These are phyloP conservation scores for Aricia agestis DNA, from an alignment of 1,140 invertebrate species.

Conservation along the genomic window DNA sequence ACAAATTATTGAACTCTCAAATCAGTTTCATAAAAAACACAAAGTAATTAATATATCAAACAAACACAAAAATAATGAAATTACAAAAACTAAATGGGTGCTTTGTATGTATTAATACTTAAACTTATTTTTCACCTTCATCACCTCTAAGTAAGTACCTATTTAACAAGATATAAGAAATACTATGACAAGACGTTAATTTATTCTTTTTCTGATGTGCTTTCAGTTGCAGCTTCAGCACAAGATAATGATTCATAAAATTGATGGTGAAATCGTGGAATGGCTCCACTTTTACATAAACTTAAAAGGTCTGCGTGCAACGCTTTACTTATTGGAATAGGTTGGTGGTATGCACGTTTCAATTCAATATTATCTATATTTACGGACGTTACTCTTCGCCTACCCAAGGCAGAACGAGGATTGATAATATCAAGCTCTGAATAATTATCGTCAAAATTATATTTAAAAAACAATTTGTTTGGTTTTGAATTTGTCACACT, in stretches of 20 bases:
- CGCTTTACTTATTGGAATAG: background rate
- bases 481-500: slow-evolving; percentile 14
- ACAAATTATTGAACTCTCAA: too few relatives aligned
- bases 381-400: background rate
- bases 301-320: slow-evolving; percentile 23
- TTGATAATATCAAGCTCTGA: slow-evolving; percentile 20
- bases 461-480: slow-evolving; percentile 22
- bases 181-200: too few relatives aligned
- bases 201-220: background rate
- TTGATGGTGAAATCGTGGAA: background rate
- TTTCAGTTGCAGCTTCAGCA: background rate
- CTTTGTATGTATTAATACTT: too few relatives aligned
- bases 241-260: background rate
- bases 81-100: too few relatives aligned
- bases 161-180: too few relatives aligned
- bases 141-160: too few relatives aligned
- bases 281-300: slow-evolving; percentile 23
- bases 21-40: too few relatives aligned
- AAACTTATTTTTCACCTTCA: too few relatives aligned
- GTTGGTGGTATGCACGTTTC: background rate
- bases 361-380: slow-evolving; percentile 15
- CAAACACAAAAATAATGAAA: too few relatives aligned
- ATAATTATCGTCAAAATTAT: slow-evolving; percentile 24
- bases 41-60: too few relatives aligned
- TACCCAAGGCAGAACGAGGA: background rate